phyloP scores from a whole-genome alignment of 2,888 invertebrate species.

The Drosophila heteroneura region DNA sequence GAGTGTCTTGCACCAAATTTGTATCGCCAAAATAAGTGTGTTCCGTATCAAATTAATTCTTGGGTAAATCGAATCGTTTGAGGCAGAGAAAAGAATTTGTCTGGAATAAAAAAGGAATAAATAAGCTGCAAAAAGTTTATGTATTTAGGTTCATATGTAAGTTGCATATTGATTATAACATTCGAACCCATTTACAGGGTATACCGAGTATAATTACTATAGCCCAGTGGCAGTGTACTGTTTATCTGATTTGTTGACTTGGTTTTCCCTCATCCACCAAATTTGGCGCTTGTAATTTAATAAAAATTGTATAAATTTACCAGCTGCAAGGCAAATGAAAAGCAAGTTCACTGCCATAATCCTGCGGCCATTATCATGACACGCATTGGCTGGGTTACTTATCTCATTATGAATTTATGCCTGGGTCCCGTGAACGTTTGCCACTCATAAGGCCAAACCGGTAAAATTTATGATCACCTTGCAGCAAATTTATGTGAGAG shows the following conservation, averaged over 20 bases:
- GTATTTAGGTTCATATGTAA: not conserved
- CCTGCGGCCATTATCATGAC: constrained; percentile 36
- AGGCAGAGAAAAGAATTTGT: not conserved
- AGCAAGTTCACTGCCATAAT: constrained; percentile 24
- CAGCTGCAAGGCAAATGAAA: constrained; percentile 38
- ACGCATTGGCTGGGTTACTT: constrained; percentile 44
- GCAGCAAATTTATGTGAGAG: constrained; percentile 62
- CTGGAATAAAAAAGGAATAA: not conserved
- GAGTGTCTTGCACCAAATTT: not conserved
- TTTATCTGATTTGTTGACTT: constrained; percentile 19
- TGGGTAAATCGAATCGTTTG: too few relatives aligned
- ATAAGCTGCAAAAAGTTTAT: not conserved
- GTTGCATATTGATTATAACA: not conserved
- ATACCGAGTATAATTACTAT: constrained; percentile 5
- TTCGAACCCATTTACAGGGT: not conserved
- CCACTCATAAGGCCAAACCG: constrained; percentile 36
- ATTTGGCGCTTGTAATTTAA: constrained; percentile 30
- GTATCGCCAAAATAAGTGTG: not conserved
- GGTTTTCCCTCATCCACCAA: not conserved
- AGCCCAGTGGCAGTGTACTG: constrained; percentile 13
- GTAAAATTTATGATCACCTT: constrained; percentile 63
- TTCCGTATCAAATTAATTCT: not conserved
- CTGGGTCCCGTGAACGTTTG: constrained; percentile 38
- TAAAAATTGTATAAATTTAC: constrained; percentile 35
- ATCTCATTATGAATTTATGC: constrained; percentile 63